These are phyloP conservation scores for Thera obeliscata DNA, from an alignment of 2,888 invertebrate species.

Conservation along the genomic window DNA sequence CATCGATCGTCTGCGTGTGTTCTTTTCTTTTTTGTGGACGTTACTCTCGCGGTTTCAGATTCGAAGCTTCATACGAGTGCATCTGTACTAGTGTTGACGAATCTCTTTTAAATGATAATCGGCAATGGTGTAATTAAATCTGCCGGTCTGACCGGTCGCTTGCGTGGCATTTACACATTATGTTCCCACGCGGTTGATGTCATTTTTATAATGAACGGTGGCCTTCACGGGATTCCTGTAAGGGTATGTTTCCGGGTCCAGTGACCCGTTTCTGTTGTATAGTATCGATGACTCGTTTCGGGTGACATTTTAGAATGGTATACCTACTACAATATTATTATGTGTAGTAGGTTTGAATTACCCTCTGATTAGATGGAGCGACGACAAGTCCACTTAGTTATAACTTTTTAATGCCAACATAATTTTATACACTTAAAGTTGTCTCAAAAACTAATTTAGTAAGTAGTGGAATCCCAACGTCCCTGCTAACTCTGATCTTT, in stretches of 20 bases:
- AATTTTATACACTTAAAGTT: conserved; percentile 49
- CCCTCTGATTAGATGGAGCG: too few relatives aligned
- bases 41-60: conserved; percentile 70
- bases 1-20: conserved; percentile 68
- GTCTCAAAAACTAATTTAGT: conserved; percentile 62
- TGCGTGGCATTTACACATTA: conserved; percentile 66
- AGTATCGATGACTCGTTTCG: too few relatives aligned
- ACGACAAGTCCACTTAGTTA: conserved; percentile 76
- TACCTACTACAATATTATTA: too few relatives aligned
- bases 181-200: conserved; percentile 82
- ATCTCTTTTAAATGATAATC: conserved; percentile 72
- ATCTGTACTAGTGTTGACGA: conserved; percentile 55
- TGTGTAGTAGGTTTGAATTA: too few relatives aligned
- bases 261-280: too few relatives aligned
- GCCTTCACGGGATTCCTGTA: conserved; percentile 61
- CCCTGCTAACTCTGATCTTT: conserved; percentile 43
- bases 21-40: conserved; percentile 69
- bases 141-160: conserved; percentile 72
- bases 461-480: conserved; percentile 51
- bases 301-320: too few relatives aligned
- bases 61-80: conserved; percentile 55
- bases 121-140: conserved; percentile 70
- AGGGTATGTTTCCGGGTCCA: conserved; percentile 54
- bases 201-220: conserved; percentile 78
- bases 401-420: conserved; percentile 68